Base-by-base conservation (phyloP, 2,113 vertebrate genomes). In the Stomatorhinus ivindoensis region DNA sequence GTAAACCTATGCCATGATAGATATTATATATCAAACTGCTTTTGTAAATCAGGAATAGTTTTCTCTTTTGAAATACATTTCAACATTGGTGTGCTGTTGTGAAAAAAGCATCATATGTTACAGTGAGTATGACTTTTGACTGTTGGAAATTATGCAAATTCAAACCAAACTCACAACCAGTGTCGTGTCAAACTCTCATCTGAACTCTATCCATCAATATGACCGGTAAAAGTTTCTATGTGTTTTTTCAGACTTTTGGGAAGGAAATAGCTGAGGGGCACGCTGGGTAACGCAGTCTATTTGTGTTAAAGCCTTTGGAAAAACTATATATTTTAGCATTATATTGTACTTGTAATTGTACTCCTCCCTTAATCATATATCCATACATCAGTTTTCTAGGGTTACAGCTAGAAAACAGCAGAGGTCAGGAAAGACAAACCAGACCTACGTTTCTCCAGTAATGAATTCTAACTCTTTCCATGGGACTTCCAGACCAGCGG, bases 251-350 rank as follows among this genome's bases (percentile, higher is more conserved):
- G 17, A 46, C 42, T 46, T 24, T 84, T 7, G 10, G 82, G 19
- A 46, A 47, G 44, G 44, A 13, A n/a, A 53, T 27, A 86, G 19
- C 84, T 39, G 55, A 46, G 44, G 44, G 44, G 89, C 27, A 86
- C n/a, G 0, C 42, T 73, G 84, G 89, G 89, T 31, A 89, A 73
- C 86, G 89, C 47, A 89, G 84, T 89, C 47, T 39, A 58, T 27
- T 24, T 46, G 31, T 47, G 17, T 61, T 27, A 46, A 84, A 48
- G n/a, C n/a, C 48, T 84, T 51, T 46, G 39, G 19, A 44, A 85
- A 73, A 42, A 58, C 53, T 87, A 58, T 87, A 61, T 84, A 84
- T 84, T n/a, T 84, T 84, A 84, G 24, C 42, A 84, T n/a, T 84
- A 10, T n/a, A 84, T 46, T 84, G 82, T 84, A 47, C 82, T 24